Percentiles rank a stretch among this genome's conserved stretches.
Conservation (phyloP, 2,113 vertebrate genomes). For the Datnioides undecimradiatus region DNA sequence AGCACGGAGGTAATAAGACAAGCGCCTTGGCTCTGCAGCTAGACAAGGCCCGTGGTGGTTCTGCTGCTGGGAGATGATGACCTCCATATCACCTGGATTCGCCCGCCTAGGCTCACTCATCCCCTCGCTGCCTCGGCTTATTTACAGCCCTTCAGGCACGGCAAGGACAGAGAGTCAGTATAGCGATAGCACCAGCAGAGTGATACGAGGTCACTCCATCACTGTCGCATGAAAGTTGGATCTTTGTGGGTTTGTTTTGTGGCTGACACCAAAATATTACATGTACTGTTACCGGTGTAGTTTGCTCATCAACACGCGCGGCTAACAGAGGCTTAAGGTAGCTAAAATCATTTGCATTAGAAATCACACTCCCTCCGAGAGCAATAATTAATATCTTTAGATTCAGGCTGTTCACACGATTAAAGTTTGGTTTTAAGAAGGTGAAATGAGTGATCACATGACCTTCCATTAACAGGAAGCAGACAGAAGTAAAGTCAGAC, state of each 20-base stretch:
- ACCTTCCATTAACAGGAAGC: too few species aligned
- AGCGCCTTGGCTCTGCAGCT: neutral
- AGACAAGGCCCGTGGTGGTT: neutral
- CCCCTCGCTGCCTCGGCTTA: neutral
- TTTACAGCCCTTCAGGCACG: neutral
- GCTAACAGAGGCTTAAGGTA: neutral
- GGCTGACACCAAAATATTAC: too few species aligned
- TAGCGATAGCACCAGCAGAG: neutral
- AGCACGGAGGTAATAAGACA: slow-evolving; percentile 7
- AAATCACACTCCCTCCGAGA: neutral
- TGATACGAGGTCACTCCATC: neutral
- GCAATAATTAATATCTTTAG: neutral
- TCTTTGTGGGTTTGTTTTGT: neutral
- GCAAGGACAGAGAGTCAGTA: neutral
- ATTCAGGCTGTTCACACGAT: too few species aligned
- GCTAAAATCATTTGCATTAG: neutral
- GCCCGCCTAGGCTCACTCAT: neutral
- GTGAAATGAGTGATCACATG: too few species aligned
- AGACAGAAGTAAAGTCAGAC: too few species aligned
- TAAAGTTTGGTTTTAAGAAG: too few species aligned
- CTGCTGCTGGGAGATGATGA: neutral
- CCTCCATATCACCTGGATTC: slow-evolving; percentile 9
- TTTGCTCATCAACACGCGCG: slow-evolving; percentile 7
- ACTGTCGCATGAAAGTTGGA: neutral
- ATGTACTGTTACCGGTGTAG: neutral